Conservation (phyloP, 64 coral and sea anemone species). For the Montipora cactus region DNA sequence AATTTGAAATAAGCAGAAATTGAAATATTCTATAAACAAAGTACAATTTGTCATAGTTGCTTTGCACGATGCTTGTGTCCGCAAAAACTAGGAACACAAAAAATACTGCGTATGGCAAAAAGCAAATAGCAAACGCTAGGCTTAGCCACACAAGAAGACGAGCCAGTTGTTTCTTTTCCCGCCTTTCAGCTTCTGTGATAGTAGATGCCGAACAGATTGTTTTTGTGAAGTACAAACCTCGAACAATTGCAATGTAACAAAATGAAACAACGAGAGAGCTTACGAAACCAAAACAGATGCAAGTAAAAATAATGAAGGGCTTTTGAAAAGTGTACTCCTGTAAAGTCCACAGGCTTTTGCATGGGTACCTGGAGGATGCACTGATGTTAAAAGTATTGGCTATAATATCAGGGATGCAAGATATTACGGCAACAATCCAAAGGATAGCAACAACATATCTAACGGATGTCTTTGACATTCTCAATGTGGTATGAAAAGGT, state of each 20-base stretch:
- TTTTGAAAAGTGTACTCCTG: slow-evolving; percentile 20
- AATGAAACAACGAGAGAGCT: slow-evolving; percentile 14
- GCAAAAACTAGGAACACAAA: neutral
- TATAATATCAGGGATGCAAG: slow-evolving; percentile 37
- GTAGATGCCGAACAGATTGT: slow-evolving; percentile 34
- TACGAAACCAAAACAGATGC: slow-evolving; percentile 1
- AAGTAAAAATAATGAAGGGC: slow-evolving; percentile 27
- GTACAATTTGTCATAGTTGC: slow-evolving; percentile 9
- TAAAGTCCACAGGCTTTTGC: slow-evolving; percentile 26
- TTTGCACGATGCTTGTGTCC: neutral
- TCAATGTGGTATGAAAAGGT: slow-evolving; percentile 6
- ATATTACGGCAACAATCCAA: slow-evolving; percentile 17
- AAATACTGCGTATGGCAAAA: neutral
- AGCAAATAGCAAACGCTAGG: slow-evolving; percentile 14
- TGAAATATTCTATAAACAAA: neutral
- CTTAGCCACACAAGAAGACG: slow-evolving; percentile 26
- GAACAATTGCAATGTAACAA: slow-evolving; percentile 55
- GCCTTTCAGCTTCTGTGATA: neutral
- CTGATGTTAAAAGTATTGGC: slow-evolving; percentile 6
- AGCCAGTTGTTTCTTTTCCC: slow-evolving; percentile 31
- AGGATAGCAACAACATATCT: slow-evolving; percentile 6
- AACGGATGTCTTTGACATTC: neutral
- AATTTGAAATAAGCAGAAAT: slow-evolving; percentile 23
- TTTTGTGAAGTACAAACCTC: slow-evolving; percentile 43
- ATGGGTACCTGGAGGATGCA: neutral